phyloP scores from a whole-genome alignment of 2,113 vertebrate species.

The Sander vitreus region DNA sequence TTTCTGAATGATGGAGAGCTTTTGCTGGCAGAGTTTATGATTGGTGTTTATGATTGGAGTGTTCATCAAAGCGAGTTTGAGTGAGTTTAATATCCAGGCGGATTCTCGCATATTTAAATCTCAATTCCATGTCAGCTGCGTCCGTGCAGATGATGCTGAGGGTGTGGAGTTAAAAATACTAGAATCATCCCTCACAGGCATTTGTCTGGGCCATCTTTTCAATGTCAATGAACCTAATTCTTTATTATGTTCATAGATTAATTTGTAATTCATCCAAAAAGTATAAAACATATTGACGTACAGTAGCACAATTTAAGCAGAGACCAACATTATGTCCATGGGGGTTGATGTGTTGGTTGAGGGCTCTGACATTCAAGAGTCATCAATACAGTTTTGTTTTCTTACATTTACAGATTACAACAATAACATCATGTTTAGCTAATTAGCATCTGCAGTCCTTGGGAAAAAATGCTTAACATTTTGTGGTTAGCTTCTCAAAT shows the following conservation, averaged over 20 bases:
- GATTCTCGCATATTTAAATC: not conserved
- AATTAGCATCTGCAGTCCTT: no score
- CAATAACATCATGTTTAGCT: no score
- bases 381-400: no score
- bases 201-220: not conserved
- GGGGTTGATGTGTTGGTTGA: not conserved
- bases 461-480: no score
- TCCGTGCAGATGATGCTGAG: not conserved
- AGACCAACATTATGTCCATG: not conserved
- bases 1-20: conserved; percentile 7
- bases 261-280: no score
- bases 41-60: conserved; percentile 4
- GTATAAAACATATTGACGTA: no score
- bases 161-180: not conserved
- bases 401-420: no score
- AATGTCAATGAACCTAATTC: not conserved
- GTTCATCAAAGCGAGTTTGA: not conserved
- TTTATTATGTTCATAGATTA: not conserved
- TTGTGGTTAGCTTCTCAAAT: no score
- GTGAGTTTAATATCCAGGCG: not conserved
- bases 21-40: conserved; percentile 14
- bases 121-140: not conserved
- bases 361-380: not conserved
- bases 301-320: no score
- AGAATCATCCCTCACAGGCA: not conserved